Evolutionary conservation across 2,797 vertebrate species (phyloP).

Genomic region (Cyprinella venusta): DNA sequence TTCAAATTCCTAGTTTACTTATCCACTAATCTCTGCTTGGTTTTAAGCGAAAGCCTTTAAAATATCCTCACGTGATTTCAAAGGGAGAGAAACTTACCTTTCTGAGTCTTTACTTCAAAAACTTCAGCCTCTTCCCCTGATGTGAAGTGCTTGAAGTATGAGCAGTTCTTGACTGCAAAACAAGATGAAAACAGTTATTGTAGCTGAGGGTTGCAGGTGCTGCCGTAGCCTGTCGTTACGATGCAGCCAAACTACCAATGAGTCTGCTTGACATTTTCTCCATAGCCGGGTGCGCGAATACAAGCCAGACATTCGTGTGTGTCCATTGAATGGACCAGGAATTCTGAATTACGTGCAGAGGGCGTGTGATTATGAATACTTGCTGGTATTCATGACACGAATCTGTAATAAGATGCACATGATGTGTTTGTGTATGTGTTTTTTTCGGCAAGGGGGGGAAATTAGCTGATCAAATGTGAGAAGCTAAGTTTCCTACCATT

Average conservation of each 20-base stretch:
- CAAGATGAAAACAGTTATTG: constrained; percentile 63
- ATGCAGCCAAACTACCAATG: constrained; percentile 53
- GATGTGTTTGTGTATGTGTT: not conserved
- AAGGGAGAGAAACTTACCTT: constrained; percentile 80
- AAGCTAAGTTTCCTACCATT: constrained; percentile 4
- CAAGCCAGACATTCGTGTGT: constrained; percentile 35
- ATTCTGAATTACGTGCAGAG: constrained; percentile 34
- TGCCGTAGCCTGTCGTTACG: constrained; percentile 34
- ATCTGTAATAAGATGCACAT: constrained; percentile 21
- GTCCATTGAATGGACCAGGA: constrained; percentile 17
- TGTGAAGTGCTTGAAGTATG: constrained; percentile 98
- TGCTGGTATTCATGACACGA: constrained; percentile 19
- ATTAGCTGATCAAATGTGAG: constrained; percentile 21
- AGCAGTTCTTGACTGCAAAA: constrained; percentile 88
- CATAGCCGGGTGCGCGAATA: not conserved
- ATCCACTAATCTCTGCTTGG: not conserved
- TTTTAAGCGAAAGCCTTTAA: not conserved
- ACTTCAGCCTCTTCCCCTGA: constrained; percentile 92
- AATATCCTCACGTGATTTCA: constrained; percentile 20
- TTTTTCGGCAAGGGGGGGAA: not conserved
- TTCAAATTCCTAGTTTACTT: not conserved
- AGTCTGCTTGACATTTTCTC: constrained; percentile 52
- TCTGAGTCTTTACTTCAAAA: constrained; percentile 97
- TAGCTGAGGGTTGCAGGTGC: constrained; percentile 55
- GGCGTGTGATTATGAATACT: constrained; percentile 28